phyloP scores from a whole-genome alignment of 2,113 vertebrate species.

The Hystrix brachyura region DNA sequence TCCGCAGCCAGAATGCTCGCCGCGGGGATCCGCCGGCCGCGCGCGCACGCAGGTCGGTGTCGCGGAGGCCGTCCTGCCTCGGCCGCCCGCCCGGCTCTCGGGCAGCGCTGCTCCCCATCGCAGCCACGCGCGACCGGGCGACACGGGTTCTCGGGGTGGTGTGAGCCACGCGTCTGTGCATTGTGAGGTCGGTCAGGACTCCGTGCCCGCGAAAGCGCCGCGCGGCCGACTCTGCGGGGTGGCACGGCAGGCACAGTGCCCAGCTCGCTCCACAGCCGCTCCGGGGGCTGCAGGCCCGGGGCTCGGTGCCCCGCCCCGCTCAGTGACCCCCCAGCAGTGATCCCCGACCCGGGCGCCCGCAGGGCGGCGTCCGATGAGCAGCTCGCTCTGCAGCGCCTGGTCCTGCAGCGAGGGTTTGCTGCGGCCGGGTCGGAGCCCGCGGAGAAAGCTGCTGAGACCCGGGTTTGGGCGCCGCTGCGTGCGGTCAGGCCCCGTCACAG shows the following conservation, averaged over 20 bases:
- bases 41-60: conserved; percentile 82
- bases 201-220: too few species aligned
- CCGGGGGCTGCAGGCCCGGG: background rate
- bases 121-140: background rate
- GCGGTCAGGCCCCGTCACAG: background rate
- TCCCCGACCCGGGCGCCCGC: background rate
- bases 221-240: background rate
- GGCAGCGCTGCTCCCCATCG: background rate
- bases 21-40: conserved; percentile 19
- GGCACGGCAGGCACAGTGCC: background rate
- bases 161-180: background rate
- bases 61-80: background rate
- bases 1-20: conserved; percentile 70
- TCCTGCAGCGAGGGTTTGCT: background rate
- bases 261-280: background rate
- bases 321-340: background rate
- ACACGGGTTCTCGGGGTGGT: background rate
- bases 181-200: background rate
- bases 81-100: background rate
- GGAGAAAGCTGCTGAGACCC: background rate
- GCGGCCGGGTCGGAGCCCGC: background rate
- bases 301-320: background rate
- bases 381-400: background rate
- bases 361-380: background rate
- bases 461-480: background rate